A percentile compares a stretch with the other conserved stretches of the same genome.
These are phyloP conservation scores for Drosophila pseudoobscura DNA, from an alignment of 1,140 invertebrate species.

Conservation along the genomic window DNA sequence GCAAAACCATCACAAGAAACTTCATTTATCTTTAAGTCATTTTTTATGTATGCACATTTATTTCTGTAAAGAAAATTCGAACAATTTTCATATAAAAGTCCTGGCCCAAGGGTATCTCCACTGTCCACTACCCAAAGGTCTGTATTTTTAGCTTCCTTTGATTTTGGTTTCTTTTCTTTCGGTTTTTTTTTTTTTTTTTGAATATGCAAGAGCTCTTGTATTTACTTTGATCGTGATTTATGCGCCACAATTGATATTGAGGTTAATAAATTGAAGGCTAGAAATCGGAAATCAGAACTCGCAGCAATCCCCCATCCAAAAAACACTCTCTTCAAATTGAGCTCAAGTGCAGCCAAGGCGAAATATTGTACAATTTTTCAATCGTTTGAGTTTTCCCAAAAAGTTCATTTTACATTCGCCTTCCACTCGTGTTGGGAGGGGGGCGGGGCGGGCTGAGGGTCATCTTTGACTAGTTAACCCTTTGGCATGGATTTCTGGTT, in stretches of 20 bases:
- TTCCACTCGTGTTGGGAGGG: constrained; percentile 3
- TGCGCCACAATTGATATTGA: constrained; percentile 79
- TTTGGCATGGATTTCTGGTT: constrained; percentile 36
- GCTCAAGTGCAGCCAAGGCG: constrained; percentile 71
- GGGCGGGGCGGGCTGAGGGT: constrained; percentile 43
- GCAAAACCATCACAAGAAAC: too few species aligned
- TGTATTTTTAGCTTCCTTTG: constrained; percentile 27
- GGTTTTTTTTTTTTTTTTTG: constrained; percentile 39
- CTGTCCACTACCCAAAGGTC: too few species aligned
- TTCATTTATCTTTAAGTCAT: too few species aligned
- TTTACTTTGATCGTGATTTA: constrained; percentile 81
- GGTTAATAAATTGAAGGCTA: constrained; percentile 81
- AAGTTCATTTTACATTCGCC: constrained; percentile 51
- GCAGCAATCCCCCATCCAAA: constrained; percentile 10
- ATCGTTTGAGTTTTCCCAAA: constrained; percentile 24
- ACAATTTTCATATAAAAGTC: too few species aligned
- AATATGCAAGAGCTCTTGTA: constrained; percentile 71
- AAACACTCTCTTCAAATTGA: constrained; percentile 64
- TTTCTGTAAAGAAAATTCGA: too few species aligned
- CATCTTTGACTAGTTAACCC: constrained; percentile 68
- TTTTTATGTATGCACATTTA: too few species aligned
- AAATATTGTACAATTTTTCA: constrained; percentile 41
- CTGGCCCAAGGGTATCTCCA: too few species aligned
- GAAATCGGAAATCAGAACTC: constrained; percentile 25
- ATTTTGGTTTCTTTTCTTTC: constrained; percentile 7